These are phyloP conservation scores for Misgurnus mizolepis DNA, from an alignment of 2,113 vertebrate species.

Conservation along the genomic window DNA sequence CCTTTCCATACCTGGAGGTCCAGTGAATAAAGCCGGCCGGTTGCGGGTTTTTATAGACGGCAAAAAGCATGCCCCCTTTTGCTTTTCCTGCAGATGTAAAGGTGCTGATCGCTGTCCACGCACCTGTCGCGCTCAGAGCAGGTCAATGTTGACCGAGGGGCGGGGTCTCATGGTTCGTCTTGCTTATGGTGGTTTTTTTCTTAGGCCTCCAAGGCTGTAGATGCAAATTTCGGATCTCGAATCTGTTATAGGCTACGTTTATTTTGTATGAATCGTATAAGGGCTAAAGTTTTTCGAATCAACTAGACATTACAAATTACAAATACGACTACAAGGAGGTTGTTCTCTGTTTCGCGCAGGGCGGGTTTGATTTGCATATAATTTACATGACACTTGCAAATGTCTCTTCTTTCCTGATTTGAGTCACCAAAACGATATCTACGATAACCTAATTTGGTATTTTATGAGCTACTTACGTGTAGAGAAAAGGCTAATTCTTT, in stretches of 20 bases:
- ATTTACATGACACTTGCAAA: slow-evolving; percentile 53
- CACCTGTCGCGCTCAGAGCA: slow-evolving; percentile 90
- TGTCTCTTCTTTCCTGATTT: slow-evolving; percentile 31
- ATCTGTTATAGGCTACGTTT: neutral
- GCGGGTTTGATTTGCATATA: slow-evolving; percentile 49
- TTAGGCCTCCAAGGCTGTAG: slow-evolving; percentile 51
- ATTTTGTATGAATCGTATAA: neutral
- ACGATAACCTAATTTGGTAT: neutral
- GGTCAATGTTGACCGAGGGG: slow-evolving; percentile 92
- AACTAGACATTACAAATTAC: neutral
- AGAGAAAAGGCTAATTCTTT: neutral
- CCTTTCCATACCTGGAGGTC: slow-evolving; percentile 27
- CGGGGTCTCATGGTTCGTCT: slow-evolving; percentile 69
- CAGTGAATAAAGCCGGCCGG: slow-evolving; percentile 32
- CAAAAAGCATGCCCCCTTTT: slow-evolving; percentile 37
- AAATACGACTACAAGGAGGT: neutral
- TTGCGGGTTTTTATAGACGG: slow-evolving; percentile 47
- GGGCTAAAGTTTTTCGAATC: slow-evolving; percentile 2
- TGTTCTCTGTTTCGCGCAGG: slow-evolving; percentile 8
- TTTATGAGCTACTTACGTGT: neutral
- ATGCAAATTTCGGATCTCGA: slow-evolving; percentile 45
- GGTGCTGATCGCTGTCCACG: slow-evolving; percentile 58
- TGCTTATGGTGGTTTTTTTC: slow-evolving; percentile 8
- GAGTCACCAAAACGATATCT: too few species aligned
- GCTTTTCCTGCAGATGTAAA: slow-evolving; percentile 55